Evolutionary conservation across 2,113 vertebrate genomes (phyloP), one percentile per base, ranked within the genome.

Genomic region (Rhagologus leucostigma): DNA sequence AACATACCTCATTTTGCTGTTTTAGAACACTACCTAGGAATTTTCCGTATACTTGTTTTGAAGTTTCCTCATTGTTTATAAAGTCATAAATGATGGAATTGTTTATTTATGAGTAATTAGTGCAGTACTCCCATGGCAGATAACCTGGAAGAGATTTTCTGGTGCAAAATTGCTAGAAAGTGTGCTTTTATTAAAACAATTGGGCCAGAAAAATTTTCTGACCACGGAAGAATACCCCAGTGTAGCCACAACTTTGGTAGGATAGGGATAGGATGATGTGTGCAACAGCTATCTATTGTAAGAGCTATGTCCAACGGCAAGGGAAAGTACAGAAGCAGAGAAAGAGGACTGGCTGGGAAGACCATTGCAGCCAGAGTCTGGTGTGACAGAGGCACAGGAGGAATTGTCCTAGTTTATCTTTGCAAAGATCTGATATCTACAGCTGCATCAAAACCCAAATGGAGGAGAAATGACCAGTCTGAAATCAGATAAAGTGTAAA

Each of bases 31-130:
- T 89, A 91, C 70, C 79, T 95, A 95, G 77, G 87, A 97, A 95
- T 97, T 97, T 97, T 97, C 95, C 24, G 26, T 44, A 87, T 33
- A 91, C 53, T 93, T 93, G 79, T 92, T 97, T 95, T 95, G 95
- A 97, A 94, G 82, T 96, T 97, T 87, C 76, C 75, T 44, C 35
- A 85, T 90, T 90, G 74, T 65, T 78, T 87, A 85, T 91, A 87
- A 94, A 88, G 88, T 70, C 87, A 94, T 91, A 96, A 96, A 84
- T 90, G 84, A 81, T 90, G 50, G 33, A 62, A 82, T 74, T 62
- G 42, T 41, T 93, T 80, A 77, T 74, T 78, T 88, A 59, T 52
- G 60, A 47, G 39, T 63, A 78, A 77, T 83, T 83, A 73, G 24
- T 8, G 42, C 47, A 21, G 24, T 65, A 52, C 3, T 88, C 33